These are phyloP conservation scores for Hippoglossus stenolepis DNA, from an alignment of 2,113 vertebrate species.

Conservation along the genomic window DNA sequence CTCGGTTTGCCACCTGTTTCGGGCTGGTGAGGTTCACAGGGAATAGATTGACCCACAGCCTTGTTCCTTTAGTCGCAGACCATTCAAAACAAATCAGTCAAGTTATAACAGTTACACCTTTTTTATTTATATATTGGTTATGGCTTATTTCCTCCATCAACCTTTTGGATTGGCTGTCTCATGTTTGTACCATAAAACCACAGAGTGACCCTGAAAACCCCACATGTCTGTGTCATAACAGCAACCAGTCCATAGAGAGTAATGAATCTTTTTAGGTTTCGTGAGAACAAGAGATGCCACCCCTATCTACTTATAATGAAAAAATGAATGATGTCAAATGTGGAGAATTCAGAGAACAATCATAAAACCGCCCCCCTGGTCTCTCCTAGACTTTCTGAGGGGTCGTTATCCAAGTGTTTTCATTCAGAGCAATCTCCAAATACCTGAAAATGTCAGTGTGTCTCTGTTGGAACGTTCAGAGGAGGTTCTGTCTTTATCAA, in stretches of 20 bases:
- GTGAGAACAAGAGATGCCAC: background rate
- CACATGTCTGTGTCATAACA: background rate
- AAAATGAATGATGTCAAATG: no score
- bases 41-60: conserved; percentile 27
- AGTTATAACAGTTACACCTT: background rate
- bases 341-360: no score
- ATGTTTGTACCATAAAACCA: background rate
- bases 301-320: no score
- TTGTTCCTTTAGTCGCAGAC: background rate
- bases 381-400: background rate
- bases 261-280: background rate
- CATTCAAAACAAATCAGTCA: background rate
- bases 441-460: conserved; percentile 48
- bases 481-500: conserved; percentile 6
- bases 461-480: conserved; percentile 28
- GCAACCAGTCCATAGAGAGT: background rate
- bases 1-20: conserved; percentile 75
- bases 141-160: background rate
- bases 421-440: conserved; percentile 35
- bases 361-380: no score
- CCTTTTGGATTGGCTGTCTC: background rate
- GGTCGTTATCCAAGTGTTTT: conserved; percentile 32
- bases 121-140: background rate
- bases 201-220: background rate
- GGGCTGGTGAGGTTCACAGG: conserved; percentile 52